phyloP scores from a whole-genome alignment of 2,888 invertebrate genomes.

The Neoitamus cyanurus region DNA sequence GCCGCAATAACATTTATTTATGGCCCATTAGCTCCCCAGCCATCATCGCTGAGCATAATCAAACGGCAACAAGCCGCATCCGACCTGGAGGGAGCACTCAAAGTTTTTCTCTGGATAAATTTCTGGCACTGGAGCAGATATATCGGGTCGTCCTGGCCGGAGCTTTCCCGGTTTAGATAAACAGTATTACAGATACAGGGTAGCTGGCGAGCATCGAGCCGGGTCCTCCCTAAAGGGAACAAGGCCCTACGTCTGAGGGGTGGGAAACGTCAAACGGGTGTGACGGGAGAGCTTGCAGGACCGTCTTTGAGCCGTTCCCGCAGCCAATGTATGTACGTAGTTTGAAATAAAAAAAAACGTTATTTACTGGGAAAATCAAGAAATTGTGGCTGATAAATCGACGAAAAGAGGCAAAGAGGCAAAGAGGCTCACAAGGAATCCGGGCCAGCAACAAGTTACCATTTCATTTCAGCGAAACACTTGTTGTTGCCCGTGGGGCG shows the following conservation, averaged over 20 bases:
- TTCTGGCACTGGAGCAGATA: background rate
- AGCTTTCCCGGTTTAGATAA: slow-evolving; percentile 5
- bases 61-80: background rate
- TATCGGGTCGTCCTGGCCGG: background rate
- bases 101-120: background rate
- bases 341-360: background rate
- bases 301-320: background rate
- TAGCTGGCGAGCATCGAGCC: background rate
- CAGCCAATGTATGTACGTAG: background rate
- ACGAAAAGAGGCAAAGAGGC: too few relatives aligned
- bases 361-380: background rate
- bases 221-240: background rate
- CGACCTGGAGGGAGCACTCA: background rate
- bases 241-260: background rate
- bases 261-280: too few relatives aligned
- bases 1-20: background rate
- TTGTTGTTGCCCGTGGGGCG: background rate
- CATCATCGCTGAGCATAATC: background rate
- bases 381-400: background rate
- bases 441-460: background rate
- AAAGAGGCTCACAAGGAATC: background rate
- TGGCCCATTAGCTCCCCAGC: background rate
- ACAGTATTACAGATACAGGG: background rate
- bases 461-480: background rate
- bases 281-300: background rate